Conservation (phyloP, 2,888 invertebrate genomes). For the Orchesella flavescens region DNA sequence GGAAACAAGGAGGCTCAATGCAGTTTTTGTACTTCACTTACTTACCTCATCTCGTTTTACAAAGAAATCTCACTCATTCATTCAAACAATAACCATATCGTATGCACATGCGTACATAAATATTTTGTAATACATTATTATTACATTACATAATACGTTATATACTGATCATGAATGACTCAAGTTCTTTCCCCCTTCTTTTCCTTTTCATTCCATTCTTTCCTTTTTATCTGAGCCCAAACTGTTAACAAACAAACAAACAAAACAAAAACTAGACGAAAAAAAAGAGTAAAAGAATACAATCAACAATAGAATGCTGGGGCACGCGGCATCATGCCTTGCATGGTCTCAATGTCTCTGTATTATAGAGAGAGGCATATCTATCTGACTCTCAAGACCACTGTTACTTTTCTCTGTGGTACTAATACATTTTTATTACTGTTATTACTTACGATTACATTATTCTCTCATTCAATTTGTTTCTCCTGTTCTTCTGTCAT, state of each 20-base stretch:
- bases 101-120: constrained; percentile 2
- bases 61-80: constrained; percentile 30
- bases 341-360: not conserved
- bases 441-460: not conserved
- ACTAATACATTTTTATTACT: not conserved
- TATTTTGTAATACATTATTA: not conserved
- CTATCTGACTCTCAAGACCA: not conserved
- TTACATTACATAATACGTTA: not conserved
- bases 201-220: constrained; percentile 37
- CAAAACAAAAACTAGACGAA: constrained; percentile 13
- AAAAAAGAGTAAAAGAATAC: constrained; percentile 35
- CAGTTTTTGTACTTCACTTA: not conserved
- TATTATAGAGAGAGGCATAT: not conserved
- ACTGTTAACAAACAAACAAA: constrained; percentile 21
- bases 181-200: constrained; percentile 18
- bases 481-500: constrained; percentile 6
- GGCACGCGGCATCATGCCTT: constrained; percentile 24
- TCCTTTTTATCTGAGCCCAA: constrained; percentile 27
- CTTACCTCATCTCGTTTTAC: not conserved
- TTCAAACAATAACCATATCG: constrained; percentile 43
- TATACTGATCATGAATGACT: not conserved
- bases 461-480: constrained; percentile 3
- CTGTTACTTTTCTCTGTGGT: not conserved
- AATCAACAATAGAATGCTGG: constrained; percentile 51
- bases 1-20: not conserved